Evolutionary conservation across 2,888 invertebrate genomes (phyloP).

Genomic region (Altica lythri): DNA sequence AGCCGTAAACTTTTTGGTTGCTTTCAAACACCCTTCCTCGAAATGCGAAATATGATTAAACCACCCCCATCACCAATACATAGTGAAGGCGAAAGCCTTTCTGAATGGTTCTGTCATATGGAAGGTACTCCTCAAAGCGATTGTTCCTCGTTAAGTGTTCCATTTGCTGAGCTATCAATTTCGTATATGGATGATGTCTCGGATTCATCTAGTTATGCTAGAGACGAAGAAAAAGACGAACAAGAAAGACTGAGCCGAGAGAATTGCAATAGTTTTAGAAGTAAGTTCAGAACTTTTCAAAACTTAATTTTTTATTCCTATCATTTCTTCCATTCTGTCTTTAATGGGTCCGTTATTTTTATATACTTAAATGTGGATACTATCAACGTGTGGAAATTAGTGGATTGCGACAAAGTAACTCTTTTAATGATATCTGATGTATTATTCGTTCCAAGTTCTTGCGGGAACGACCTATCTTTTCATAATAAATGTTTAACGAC

Average conservation of each 20-base stretch:
- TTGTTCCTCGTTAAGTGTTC: constrained; percentile 55
- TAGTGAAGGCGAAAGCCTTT: constrained; percentile 46
- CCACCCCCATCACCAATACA: constrained; percentile 49
- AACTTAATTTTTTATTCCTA: constrained; percentile 19
- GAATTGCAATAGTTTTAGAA: constrained; percentile 50
- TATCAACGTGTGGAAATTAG: too few species aligned
- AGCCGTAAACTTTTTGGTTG: constrained; percentile 65
- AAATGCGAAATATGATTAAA: constrained; percentile 63
- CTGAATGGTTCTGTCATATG: constrained; percentile 55
- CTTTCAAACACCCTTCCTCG: constrained; percentile 63
- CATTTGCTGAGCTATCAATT: constrained; percentile 55
- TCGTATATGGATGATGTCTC: constrained; percentile 56
- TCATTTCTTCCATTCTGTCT: too few species aligned
- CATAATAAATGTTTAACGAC: too few species aligned
- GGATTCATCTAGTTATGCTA: constrained; percentile 47
- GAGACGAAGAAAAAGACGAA: constrained; percentile 35
- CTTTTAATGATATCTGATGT: too few species aligned
- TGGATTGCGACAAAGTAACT: too few species aligned
- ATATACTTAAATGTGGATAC: too few species aligned
- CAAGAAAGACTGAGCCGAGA: constrained; percentile 43
- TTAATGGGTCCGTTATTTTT: too few species aligned
- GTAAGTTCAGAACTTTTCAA: constrained; percentile 38
- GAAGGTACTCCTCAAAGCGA: constrained; percentile 48
- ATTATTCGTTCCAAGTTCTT: too few species aligned
- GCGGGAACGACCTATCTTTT: too few species aligned